These are phyloP conservation scores for Stictonetta naevosa DNA, from an alignment of 2,113 vertebrate genomes.

Conservation along the genomic window DNA sequence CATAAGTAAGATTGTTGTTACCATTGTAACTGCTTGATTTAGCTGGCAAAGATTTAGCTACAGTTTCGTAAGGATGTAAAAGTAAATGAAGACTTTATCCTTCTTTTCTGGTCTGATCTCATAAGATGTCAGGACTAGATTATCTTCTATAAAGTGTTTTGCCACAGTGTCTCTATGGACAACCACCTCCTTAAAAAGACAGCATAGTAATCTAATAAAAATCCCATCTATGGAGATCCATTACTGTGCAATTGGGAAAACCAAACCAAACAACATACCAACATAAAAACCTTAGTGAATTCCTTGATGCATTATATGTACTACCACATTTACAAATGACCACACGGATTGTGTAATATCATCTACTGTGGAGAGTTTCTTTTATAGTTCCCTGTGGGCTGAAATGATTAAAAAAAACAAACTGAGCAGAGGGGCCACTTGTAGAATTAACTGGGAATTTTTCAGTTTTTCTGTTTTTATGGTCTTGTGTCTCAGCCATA, in stretches of 20 bases:
- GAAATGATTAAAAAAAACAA: conserved; percentile 47
- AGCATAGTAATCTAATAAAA: conserved; percentile 54
- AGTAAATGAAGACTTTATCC: conserved; percentile 28
- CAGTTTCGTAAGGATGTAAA: background rate
- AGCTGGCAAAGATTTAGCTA: background rate
- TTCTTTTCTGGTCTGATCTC: background rate
- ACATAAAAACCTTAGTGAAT: conserved; percentile 35
- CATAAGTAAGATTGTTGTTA: background rate
- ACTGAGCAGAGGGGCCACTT: background rate
- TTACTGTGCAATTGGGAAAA: conserved; percentile 46
- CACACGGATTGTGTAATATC: conserved; percentile 32
- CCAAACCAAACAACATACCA: conserved; percentile 34
- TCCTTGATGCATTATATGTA: conserved; percentile 30
- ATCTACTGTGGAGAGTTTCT: conserved; percentile 38
- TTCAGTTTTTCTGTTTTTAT: conserved; percentile 7
- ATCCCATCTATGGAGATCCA: conserved; percentile 50
- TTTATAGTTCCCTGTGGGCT: conserved; percentile 33
- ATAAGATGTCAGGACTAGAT: background rate
- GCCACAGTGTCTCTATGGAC: background rate
- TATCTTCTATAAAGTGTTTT: conserved; percentile 12
- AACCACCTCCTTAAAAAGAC: conserved; percentile 13
- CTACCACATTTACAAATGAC: conserved; percentile 59
- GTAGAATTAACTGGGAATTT: conserved; percentile 32
- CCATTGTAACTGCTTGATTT: background rate
- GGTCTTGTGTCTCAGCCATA: conserved; percentile 33